Percentiles rank a stretch among this genome's conserved stretches.
phyloP scores from a whole-genome alignment of 2,113 vertebrate species.

The Ceyx melanurus region DNA sequence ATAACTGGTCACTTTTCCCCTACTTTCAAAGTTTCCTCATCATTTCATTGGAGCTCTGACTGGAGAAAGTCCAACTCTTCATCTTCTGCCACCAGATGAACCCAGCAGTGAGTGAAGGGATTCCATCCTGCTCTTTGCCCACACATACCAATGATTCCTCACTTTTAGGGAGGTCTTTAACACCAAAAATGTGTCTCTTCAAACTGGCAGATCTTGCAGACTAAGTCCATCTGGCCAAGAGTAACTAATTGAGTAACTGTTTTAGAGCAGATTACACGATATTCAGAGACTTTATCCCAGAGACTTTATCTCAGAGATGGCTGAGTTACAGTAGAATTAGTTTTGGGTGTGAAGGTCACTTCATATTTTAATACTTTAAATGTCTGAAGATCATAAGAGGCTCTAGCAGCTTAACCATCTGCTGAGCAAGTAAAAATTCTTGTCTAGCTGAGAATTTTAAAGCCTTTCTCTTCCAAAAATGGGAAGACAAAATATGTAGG shows the following conservation, averaged over 20 bases:
- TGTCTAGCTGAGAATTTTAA: background rate
- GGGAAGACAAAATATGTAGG: background rate
- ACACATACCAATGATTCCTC: background rate
- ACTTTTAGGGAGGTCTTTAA: background rate
- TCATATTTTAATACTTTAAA: background rate
- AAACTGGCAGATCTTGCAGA: background rate
- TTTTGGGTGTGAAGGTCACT: background rate
- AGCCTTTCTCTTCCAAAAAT: background rate
- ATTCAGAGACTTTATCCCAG: background rate
- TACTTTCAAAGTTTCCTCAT: background rate
- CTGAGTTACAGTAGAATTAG: background rate
- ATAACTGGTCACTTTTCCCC: background rate
- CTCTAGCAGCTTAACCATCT: background rate
- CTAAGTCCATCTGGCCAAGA: background rate
- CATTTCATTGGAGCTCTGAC: fast-evolving
- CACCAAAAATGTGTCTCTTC: background rate
- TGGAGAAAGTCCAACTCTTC: background rate
- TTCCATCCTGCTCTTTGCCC: background rate
- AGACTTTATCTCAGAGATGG: background rate
- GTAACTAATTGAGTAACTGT: background rate
- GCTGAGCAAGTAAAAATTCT: background rate
- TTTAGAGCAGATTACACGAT: background rate
- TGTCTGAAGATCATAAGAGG: background rate
- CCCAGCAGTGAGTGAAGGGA: background rate
- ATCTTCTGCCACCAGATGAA: background rate